Evolutionary conservation across 2,888 invertebrate genomes (phyloP).

Genomic region (Melieria omissa): DNA sequence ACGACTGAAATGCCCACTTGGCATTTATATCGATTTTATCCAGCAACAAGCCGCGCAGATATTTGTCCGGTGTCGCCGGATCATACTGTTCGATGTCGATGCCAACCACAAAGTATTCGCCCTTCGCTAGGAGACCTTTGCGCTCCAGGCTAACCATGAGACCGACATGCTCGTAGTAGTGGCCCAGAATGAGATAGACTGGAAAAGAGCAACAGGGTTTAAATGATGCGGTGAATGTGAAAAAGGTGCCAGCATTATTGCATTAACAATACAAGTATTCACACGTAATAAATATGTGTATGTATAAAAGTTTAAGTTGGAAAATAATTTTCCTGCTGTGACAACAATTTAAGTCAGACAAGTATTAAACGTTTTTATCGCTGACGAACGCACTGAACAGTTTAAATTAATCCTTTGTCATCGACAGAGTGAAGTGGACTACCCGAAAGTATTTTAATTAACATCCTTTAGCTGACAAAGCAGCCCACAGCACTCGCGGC

Average conservation of each 20-base stretch:
- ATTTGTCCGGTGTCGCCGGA: conserved; percentile 78
- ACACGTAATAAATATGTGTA: too few relatives aligned
- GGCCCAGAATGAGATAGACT: conserved; percentile 93
- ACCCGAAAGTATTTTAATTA: too few relatives aligned
- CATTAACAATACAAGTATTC: too few relatives aligned
- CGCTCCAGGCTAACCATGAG: conserved; percentile 88
- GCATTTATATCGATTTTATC: conserved; percentile 70
- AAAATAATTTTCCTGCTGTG: too few relatives aligned
- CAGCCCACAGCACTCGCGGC: too few relatives aligned
- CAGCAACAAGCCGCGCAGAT: conserved; percentile 80
- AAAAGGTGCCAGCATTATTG: not conserved
- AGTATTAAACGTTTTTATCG: too few relatives aligned
- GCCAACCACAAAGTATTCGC: conserved; percentile 95
- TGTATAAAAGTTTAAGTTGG: too few relatives aligned
- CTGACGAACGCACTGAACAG: too few relatives aligned
- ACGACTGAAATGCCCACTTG: conserved; percentile 80
- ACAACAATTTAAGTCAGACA: too few relatives aligned
- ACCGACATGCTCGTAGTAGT: conserved; percentile 90
- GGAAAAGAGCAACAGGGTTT: conserved; percentile 18
- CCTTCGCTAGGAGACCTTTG: conserved; percentile 81
- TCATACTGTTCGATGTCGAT: conserved; percentile 92
- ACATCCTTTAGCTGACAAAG: too few relatives aligned
- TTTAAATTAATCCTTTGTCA: too few relatives aligned
- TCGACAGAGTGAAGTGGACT: too few relatives aligned
- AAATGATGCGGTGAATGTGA: not conserved